These are phyloP conservation scores for Tupiocoris notatus DNA, from an alignment of 2,888 invertebrate genomes.

Conservation along the genomic window DNA sequence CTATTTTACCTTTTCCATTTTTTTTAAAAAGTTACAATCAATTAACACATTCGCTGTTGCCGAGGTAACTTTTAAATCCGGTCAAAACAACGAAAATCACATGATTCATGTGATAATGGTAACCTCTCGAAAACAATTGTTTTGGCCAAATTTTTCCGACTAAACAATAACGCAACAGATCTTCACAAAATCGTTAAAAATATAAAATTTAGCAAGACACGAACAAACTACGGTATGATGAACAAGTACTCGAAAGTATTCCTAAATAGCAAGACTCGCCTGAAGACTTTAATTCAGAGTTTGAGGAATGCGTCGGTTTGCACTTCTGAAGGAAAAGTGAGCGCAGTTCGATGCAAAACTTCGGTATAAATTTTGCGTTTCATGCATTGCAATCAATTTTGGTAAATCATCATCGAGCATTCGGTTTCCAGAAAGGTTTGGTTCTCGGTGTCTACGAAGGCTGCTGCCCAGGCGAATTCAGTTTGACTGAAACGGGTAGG, in stretches of 20 bases:
- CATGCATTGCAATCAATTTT: too few species aligned
- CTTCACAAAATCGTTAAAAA: background rate
- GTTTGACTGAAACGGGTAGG: constrained; percentile 57
- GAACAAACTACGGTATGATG: background rate
- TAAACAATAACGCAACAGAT: background rate
- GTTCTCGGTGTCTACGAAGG: constrained; percentile 60
- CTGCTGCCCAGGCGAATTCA: constrained; percentile 51
- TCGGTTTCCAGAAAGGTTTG: constrained; percentile 54
- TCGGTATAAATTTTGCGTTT: too few species aligned
- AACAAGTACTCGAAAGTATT: background rate
- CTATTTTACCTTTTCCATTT: too few species aligned
- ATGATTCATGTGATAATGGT: background rate
- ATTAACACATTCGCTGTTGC: too few species aligned
- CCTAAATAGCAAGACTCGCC: background rate
- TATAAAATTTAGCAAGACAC: background rate
- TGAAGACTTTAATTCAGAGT: background rate
- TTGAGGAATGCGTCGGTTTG: background rate
- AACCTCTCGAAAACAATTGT: background rate
- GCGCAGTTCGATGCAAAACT: too few species aligned
- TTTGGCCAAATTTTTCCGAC: background rate
- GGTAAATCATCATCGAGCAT: too few species aligned
- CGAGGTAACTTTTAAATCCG: too few species aligned
- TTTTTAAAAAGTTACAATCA: too few species aligned
- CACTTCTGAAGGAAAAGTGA: background rate
- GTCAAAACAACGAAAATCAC: background rate